Conservation (phyloP, 2,113 vertebrate species). For the Myxocyprinus asiaticus region DNA sequence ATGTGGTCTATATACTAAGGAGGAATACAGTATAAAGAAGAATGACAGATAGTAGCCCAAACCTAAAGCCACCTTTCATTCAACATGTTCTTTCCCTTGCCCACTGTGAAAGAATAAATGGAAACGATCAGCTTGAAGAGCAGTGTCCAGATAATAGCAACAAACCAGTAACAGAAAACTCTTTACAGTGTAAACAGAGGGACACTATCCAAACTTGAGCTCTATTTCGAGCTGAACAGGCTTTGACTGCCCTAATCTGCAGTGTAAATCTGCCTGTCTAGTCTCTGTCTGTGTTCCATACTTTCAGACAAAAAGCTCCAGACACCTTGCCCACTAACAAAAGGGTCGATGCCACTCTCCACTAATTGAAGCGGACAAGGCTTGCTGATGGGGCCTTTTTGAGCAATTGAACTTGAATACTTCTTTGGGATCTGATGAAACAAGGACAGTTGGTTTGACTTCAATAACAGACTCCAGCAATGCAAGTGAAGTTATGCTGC, state of each 20-base stretch:
- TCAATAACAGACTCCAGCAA: constrained; percentile 58
- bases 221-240: constrained; percentile 70
- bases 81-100: constrained; percentile 12
- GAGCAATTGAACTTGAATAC: constrained; percentile 72
- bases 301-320: constrained; percentile 72
- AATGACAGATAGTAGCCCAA: not conserved
- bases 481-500: constrained; percentile 58
- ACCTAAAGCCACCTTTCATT: not conserved
- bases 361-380: constrained; percentile 75
- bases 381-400: constrained; percentile 78
- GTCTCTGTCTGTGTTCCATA: constrained; percentile 74
- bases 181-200: constrained; percentile 70
- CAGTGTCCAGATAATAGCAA: constrained; percentile 62
- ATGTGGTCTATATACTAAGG: no score
- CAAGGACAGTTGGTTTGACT: constrained; percentile 66
- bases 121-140: constrained; percentile 48
- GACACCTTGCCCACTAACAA: constrained; percentile 76
- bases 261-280: constrained; percentile 77
- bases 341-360: constrained; percentile 56
- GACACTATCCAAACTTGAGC: constrained; percentile 59
- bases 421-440: constrained; percentile 61
- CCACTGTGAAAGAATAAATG: constrained; percentile 32
- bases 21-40: not conserved
- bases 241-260: constrained; percentile 76
- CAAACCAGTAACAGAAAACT: constrained; percentile 72